phyloP scores from a whole-genome alignment of 2,113 vertebrate genomes.

The Cricetomys ansorgei region DNA sequence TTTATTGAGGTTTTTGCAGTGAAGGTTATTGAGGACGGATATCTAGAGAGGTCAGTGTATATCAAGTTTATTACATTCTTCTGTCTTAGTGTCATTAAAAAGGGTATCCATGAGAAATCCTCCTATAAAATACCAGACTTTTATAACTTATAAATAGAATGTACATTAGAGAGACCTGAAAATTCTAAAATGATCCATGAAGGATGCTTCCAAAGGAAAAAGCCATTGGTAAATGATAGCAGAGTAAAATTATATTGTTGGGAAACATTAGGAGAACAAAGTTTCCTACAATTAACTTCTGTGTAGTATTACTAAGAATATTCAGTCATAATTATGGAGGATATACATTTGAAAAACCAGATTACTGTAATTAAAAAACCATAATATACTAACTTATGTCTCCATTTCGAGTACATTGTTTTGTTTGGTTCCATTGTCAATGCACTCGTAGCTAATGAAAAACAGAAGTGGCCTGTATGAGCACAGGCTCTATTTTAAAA shows the following conservation, averaged over 20 bases:
- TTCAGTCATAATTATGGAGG: conserved; percentile 61
- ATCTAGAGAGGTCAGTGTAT: background rate
- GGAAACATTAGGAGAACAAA: conserved; percentile 54
- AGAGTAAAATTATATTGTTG: conserved; percentile 43
- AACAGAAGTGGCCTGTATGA: conserved; percentile 75
- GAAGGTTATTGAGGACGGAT: background rate
- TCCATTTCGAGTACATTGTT: conserved; percentile 66
- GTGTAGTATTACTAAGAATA: conserved; percentile 40
- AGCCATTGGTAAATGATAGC: background rate
- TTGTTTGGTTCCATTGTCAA: conserved; percentile 43
- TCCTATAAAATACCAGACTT: background rate
- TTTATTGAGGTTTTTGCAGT: background rate
- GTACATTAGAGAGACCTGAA: background rate
- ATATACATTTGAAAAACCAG: conserved; percentile 72
- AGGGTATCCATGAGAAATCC: background rate
- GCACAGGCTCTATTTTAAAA: conserved; percentile 69
- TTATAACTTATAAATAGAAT: conserved; percentile 37
- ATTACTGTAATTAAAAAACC: conserved; percentile 64
- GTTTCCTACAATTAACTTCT: conserved; percentile 70
- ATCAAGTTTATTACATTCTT: background rate
- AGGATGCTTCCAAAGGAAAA: background rate
- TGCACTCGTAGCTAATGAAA: conserved; percentile 69
- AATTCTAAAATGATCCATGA: background rate
- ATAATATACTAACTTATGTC: conserved; percentile 47
- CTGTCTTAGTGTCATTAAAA: background rate